Base-by-base conservation (phyloP, 2,797 vertebrate species). In the Anguilla anguilla region DNA sequence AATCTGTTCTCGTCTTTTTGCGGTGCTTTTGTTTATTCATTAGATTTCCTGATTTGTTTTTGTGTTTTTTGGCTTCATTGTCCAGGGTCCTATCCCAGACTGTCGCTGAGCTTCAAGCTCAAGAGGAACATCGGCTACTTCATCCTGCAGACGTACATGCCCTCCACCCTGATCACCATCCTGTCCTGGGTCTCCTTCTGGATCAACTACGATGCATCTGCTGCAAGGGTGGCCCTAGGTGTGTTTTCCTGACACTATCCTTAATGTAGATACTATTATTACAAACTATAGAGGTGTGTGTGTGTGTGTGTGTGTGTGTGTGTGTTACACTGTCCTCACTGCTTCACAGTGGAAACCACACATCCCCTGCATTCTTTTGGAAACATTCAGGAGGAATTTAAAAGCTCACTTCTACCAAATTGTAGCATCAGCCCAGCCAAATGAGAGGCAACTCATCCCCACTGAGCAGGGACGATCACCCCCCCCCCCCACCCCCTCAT, bases 111-210 rank as follows among this genome's bases (percentile, higher is more conserved):
- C 93, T 99, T 99, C 93, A 97, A 96, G 85, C 96, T 99, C 84
- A 99, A 98, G 94, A 97, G 98, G 93, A 99, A 99, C 92, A 99
- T 98, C 19, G 98, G 98, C 72, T 99, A 98, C 93, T 99, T 99
- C 95, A 98, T 99, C 95, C 93, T 99, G 90, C 98, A 99, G 93
- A 99, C 98, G 85, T 98, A 98, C 89, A 98, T 98, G 98, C 98
- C 98, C 91, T 99, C 97, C 89, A 98, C 95, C 0, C 93, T 98
- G 93, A 99, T 98, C 93, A 99, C 98, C 92, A 97, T 98, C 94
- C 95, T 98, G 55, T 98, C 97, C 0, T 98, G 98, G 98, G 98
- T 98, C 91, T 99, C 98, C 69, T 99, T 98, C 93, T 99, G 98
- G 98, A 98, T 98, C 94, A 98, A 97, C 94, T 98, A 98, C 0